Evolutionary conservation across 2,888 invertebrate species (phyloP).

Genomic region (Melieria omissa): DNA sequence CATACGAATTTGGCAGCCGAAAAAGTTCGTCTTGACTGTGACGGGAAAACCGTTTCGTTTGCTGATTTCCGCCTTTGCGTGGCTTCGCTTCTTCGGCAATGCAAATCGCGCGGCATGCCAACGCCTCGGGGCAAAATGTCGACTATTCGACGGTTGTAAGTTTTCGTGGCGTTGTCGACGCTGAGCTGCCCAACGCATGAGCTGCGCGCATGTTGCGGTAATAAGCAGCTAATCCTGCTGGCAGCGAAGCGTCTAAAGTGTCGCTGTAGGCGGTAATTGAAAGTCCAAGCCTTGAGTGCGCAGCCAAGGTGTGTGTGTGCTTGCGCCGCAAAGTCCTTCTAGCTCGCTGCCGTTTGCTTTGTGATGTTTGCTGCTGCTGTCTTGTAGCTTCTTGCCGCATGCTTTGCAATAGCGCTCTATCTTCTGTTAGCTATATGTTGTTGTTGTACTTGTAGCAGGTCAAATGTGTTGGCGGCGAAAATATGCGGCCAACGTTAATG

Average conservation of each 20-base stretch:
- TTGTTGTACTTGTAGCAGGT: not conserved
- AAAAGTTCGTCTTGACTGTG: too few species aligned
- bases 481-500: not conserved
- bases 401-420: not conserved
- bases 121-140: not conserved
- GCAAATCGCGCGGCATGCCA: not conserved
- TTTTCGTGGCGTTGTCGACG: not conserved
- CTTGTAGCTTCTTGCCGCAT: too few species aligned
- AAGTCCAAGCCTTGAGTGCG: conserved; percentile 13
- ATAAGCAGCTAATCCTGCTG: not conserved
- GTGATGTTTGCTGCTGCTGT: too few species aligned
- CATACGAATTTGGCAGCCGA: not conserved
- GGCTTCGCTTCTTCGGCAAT: not conserved
- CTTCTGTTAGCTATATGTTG: not conserved
- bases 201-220: not conserved
- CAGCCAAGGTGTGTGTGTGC: not conserved
- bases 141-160: not conserved
- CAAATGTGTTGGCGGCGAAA: not conserved
- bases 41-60: not conserved
- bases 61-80: not conserved
- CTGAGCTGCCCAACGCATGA: not conserved
- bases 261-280: conserved; percentile 15
- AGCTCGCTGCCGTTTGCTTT: too few species aligned
- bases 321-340: not conserved
- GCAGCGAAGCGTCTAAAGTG: not conserved